Percentiles rank a stretch among this genome's conserved stretches.
Conservation (phyloP, 2,797 vertebrate species). For the Sebastes goodei region DNA sequence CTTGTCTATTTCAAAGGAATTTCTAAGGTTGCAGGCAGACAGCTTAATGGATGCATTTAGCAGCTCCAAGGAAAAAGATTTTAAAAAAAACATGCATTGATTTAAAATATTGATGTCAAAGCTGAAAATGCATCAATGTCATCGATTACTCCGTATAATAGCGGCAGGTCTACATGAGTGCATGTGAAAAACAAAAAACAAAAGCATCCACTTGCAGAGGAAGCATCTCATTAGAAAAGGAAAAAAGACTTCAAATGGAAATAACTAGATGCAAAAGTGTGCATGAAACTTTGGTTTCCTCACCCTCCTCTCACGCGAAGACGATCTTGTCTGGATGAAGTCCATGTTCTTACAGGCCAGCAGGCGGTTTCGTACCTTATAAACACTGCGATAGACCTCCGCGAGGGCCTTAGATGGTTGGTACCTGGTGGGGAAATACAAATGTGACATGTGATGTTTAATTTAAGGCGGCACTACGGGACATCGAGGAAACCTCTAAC, state of each 20-base stretch:
- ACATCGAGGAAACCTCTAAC: background rate
- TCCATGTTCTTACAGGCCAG: constrained; percentile 98
- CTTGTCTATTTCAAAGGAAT: too few species aligned
- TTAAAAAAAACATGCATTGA: too few species aligned
- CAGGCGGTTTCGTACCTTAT: constrained; percentile 94
- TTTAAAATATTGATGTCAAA: too few species aligned
- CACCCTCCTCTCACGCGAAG: constrained; percentile 95
- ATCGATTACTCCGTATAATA: too few species aligned
- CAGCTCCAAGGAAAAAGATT: too few species aligned
- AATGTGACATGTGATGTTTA: background rate
- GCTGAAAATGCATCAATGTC: too few species aligned
- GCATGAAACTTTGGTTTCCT: constrained; percentile 26
- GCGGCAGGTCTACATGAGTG: too few species aligned
- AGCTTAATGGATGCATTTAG: too few species aligned
- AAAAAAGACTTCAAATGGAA: background rate
- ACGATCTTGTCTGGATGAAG: constrained; percentile 92
- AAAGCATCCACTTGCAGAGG: background rate
- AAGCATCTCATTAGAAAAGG: background rate
- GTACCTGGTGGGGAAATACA: constrained; percentile 81
- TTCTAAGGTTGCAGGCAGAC: too few species aligned
- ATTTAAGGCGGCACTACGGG: background rate
- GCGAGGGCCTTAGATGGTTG: constrained; percentile 94
- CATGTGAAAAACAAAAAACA: too few species aligned
- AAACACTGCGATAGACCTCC: constrained; percentile 95
- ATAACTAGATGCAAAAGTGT: background rate